Percentiles rank a stretch among this genome's conserved stretches.
Evolutionary conservation across 2,797 vertebrate genomes (phyloP).

Genomic region (Chelmon rostratus): DNA sequence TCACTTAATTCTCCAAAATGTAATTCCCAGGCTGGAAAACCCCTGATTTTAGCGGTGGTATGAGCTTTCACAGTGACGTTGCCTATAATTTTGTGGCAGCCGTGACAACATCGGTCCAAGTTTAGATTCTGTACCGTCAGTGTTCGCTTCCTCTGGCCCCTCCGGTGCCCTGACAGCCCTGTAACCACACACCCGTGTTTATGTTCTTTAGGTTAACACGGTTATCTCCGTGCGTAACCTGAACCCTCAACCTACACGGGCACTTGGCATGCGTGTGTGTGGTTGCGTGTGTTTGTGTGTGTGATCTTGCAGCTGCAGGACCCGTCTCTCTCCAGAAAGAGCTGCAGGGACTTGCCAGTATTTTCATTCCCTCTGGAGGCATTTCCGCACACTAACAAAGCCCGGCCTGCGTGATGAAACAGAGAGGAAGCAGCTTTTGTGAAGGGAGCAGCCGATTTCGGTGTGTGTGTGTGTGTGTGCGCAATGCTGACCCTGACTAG

Average conservation of each 20-base stretch:
- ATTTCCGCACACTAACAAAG: conserved; percentile 89
- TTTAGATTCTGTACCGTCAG: conserved; percentile 59
- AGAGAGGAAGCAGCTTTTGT: conserved; percentile 86
- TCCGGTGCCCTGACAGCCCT: conserved; percentile 54
- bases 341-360: conserved; percentile 88
- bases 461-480: conserved; percentile 32
- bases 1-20: conserved; percentile 43
- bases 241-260: conserved; percentile 73
- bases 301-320: conserved; percentile 78
- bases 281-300: conserved; percentile 49
- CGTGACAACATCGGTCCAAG: conserved; percentile 60
- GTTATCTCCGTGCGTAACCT: conserved; percentile 81
- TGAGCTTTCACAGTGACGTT: conserved; percentile 51
- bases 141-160: conserved; percentile 50
- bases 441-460: conserved; percentile 70
- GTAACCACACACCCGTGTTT: conserved; percentile 82
- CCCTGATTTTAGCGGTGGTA: conserved; percentile 45
- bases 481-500: conserved; percentile 71
- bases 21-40: conserved; percentile 65
- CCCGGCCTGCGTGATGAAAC: conserved; percentile 83
- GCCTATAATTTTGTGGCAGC: conserved; percentile 66
- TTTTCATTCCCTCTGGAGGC: conserved; percentile 89
- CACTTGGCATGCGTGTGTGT: conserved; percentile 68
- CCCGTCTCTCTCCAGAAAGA: conserved; percentile 71
- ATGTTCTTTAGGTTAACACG: conserved; percentile 84